Evolutionary conservation across 2,888 invertebrate genomes (phyloP), one percentile per base, ranked within the genome.

Genomic region (Drosophila villosipedis): DNA sequence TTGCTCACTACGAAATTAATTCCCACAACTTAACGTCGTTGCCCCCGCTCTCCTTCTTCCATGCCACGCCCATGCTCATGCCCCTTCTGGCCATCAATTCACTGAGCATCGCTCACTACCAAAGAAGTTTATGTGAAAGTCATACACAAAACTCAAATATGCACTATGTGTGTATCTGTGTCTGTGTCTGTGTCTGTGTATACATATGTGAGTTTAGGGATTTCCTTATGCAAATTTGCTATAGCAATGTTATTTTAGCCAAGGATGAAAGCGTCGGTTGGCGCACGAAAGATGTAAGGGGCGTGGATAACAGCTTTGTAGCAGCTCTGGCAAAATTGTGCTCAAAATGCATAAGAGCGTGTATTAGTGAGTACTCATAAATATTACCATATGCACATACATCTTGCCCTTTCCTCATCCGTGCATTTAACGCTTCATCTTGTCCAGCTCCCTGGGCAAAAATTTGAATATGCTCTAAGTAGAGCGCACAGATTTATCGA

Each of bases 141-240:
- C 83, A 83, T 83, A 81, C 77, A 83, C 79, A 65, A 73, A 80
- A 79, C 81, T 83, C 77, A 81, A 83, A 83, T 77, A 83, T 83
- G 77, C 79, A 75, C 67, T 65, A 52, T 43, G 19, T 60, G 30
- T 47, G 57, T 62, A 35, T 60, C 31, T 64, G 28, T 52, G 35
- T 64, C 49, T 54, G 3, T n/a, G n/a, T 41, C 2, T 62, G 4
- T n/a, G n/a, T 41, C 2, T 62, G 47, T 25, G 25, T 62, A 53
- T 55, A 49, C 66, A 60, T 73, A 68, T 69, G 73, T 66, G 73
- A 79, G 84, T 76, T 85, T 73, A 85, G 83, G 84, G 85, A 85
- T 85, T 85, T 85, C 85, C 83, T 83, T 86, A 86, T 86, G 85
- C 80, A 86, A 86, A 86, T 86, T 86, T 86, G 80, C 78, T 67